Evolutionary conservation across 1,140 invertebrate species (phyloP).

Genomic region (Calephelis virginiensis): DNA sequence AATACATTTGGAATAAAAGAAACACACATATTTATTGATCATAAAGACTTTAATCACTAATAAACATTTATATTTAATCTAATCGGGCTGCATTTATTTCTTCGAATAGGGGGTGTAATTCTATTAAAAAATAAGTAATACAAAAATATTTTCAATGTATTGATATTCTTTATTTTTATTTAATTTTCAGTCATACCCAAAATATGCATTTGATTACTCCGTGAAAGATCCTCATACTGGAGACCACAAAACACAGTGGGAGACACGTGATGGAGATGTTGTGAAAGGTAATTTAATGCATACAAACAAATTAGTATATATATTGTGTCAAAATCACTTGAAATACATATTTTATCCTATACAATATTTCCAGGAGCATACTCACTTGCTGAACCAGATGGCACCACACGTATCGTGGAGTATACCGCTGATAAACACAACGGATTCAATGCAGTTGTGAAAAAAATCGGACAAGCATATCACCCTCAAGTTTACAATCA

Average conservation of each 20-base stretch:
- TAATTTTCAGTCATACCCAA: conserved; percentile 57
- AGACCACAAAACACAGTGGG: conserved; percentile 78
- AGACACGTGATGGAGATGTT: conserved; percentile 76
- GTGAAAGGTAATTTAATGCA: conserved; percentile 58
- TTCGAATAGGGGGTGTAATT: too few species aligned
- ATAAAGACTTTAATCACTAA: too few species aligned
- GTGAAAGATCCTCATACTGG: conserved; percentile 72
- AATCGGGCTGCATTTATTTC: too few species aligned
- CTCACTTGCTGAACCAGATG: conserved; percentile 80
- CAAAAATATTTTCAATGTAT: too few species aligned
- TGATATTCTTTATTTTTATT: too few species aligned
- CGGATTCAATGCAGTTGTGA: conserved; percentile 78
- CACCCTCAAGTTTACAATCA: conserved; percentile 67
- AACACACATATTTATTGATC: too few species aligned
- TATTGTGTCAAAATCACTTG: too few species aligned
- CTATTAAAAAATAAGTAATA: too few species aligned
- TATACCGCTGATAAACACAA: conserved; percentile 78
- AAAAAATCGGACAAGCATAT: conserved; percentile 75
- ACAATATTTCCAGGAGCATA: conserved; percentile 70
- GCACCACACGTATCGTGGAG: conserved; percentile 78
- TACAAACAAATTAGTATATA: too few species aligned
- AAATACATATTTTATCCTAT: not conserved
- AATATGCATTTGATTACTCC: conserved; percentile 68
- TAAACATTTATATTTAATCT: too few species aligned
- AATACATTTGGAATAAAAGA: too few species aligned